Evolutionary conservation across 2,113 vertebrate genomes (phyloP).

Genomic region (Microcebus lehilahytsara): DNA sequence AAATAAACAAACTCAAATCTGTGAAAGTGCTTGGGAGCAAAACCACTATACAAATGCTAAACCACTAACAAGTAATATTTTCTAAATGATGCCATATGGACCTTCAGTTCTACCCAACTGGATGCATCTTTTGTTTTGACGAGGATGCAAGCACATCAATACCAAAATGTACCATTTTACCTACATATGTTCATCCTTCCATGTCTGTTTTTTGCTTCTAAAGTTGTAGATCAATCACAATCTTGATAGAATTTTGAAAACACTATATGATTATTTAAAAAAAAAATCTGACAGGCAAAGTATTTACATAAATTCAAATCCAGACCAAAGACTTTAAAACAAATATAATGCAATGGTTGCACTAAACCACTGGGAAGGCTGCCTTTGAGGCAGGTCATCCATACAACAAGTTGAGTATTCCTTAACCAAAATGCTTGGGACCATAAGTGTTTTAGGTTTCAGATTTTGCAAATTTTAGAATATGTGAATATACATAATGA

Average conservation of each 20-base stretch:
- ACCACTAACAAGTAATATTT: not conserved
- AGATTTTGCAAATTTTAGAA: not conserved
- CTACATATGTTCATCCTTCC: not conserved
- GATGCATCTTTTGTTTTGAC: not conserved
- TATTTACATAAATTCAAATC: conserved; percentile 14
- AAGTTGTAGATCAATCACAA: not conserved
- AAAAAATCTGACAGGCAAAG: not conserved
- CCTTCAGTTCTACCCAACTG: not conserved
- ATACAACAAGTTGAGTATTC: not conserved
- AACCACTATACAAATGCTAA: not conserved
- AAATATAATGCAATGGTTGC: not conserved
- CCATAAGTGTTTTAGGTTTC: not conserved
- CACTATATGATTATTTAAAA: not conserved
- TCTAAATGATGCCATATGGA: not conserved
- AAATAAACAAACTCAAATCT: not conserved
- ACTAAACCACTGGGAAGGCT: not conserved
- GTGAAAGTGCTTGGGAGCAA: not conserved
- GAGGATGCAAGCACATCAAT: not conserved
- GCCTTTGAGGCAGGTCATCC: not conserved
- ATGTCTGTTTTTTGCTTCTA: not conserved
- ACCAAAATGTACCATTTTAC: not conserved
- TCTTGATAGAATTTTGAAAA: conserved; percentile 14
- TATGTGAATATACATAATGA: not conserved
- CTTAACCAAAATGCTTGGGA: not conserved
- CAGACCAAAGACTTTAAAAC: conserved; percentile 25